A percentile compares a stretch with the other conserved stretches of the same genome.
phyloP scores from a whole-genome alignment of 2,113 vertebrate genomes.

The Malaclemys terrapin region DNA sequence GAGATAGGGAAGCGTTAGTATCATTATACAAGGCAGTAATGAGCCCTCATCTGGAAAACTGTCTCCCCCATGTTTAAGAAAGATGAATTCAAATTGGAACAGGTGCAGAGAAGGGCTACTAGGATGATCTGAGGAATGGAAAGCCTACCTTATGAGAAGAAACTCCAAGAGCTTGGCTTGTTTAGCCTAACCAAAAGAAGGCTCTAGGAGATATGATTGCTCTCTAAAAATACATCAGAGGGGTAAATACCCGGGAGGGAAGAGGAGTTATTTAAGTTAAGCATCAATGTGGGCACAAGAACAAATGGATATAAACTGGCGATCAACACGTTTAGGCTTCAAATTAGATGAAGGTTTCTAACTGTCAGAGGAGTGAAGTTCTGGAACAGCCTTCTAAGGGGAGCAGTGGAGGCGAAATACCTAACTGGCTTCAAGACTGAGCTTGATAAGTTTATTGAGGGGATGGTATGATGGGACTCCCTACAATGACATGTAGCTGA shows the following conservation, averaged over 20 bases:
- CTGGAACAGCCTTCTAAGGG: neutral
- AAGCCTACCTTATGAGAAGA: neutral
- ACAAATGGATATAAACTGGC: neutral
- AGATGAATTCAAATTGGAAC: neutral
- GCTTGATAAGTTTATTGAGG: neutral
- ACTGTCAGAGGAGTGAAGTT: neutral
- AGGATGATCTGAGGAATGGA: neutral
- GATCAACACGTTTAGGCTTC: neutral
- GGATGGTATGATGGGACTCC: neutral
- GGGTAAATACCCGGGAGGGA: neutral
- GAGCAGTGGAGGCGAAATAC: neutral
- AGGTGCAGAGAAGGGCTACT: neutral
- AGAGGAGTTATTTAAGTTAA: neutral
- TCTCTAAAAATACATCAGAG: neutral
- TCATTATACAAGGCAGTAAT: neutral
- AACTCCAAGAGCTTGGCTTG: neutral
- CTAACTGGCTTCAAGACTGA: neutral
- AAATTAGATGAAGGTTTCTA: neutral
- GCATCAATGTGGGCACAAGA: neutral
- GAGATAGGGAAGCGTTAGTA: neutral
- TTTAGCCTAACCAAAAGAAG: neutral
- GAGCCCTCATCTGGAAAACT: neutral
- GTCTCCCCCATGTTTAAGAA: neutral
- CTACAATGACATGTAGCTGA: neutral
- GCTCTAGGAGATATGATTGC: neutral